These are phyloP conservation scores for Ceyx margarethae DNA, from an alignment of 2,113 vertebrate genomes.

Conservation along the genomic window DNA sequence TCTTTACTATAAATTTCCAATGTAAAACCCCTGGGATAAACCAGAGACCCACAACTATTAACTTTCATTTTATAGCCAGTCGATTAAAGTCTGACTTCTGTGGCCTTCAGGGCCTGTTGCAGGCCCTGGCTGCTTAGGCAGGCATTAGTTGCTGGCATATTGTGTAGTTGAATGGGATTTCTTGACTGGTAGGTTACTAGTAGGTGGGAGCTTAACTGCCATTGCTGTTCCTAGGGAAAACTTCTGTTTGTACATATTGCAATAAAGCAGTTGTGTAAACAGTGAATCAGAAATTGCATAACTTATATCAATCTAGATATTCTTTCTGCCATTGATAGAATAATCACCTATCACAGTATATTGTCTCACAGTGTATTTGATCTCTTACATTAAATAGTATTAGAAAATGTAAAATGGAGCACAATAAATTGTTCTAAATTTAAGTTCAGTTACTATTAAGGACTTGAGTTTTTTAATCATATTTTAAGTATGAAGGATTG, in stretches of 20 bases:
- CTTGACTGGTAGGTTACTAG: not conserved
- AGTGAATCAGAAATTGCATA: not conserved
- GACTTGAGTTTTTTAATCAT: not conserved
- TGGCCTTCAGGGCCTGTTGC: not conserved
- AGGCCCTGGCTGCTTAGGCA: not conserved
- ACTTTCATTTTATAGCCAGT: not conserved
- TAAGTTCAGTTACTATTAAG: not conserved
- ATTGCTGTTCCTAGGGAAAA: not conserved
- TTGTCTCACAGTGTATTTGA: not conserved
- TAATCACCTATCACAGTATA: too few species aligned
- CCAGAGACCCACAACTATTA: not conserved
- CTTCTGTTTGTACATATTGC: not conserved
- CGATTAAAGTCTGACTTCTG: not conserved
- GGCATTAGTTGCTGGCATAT: not conserved
- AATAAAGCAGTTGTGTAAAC: not conserved
- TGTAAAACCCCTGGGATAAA: not conserved
- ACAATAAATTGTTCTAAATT: not conserved
- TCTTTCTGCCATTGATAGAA: not conserved
- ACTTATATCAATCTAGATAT: rapidly evolving
- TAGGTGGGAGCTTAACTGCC: not conserved
- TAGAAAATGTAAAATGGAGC: not conserved
- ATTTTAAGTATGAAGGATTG: not conserved
- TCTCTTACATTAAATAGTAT: not conserved
- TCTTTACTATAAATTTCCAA: not conserved
- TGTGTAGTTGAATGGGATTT: not conserved